Conservation (phyloP, 2,888 invertebrate genomes). For the Stenodema calcarata region DNA sequence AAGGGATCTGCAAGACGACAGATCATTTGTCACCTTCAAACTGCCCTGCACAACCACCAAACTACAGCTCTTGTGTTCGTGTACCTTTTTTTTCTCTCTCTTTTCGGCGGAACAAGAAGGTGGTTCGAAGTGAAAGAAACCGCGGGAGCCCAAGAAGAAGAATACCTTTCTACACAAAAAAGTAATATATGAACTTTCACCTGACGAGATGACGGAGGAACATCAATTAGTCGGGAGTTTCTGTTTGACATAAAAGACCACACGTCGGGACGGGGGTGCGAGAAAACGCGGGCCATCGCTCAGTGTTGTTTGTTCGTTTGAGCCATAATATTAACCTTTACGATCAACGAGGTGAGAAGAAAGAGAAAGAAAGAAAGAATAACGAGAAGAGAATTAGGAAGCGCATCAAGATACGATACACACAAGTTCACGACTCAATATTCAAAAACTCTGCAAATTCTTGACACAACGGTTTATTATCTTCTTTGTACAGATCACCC, state of each 20-base stretch:
- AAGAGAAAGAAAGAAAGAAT: background rate
- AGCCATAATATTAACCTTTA: background rate
- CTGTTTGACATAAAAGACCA: background rate
- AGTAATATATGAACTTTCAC: constrained; percentile 28
- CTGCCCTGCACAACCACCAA: background rate
- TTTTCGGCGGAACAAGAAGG: background rate
- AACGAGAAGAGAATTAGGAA: too few species aligned
- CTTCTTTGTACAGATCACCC: too few species aligned
- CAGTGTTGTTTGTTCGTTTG: background rate
- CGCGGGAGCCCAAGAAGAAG: constrained; percentile 4
- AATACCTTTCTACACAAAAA: background rate
- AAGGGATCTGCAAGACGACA: background rate
- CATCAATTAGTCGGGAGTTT: constrained; percentile 19
- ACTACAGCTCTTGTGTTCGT: background rate
- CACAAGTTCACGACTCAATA: too few species aligned
- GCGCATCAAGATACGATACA: too few species aligned
- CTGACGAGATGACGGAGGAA: constrained; percentile 1
- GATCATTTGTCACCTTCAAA: constrained; percentile 20
- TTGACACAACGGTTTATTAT: too few species aligned
- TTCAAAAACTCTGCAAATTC: too few species aligned
- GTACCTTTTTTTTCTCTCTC: too few species aligned
- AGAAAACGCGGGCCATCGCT: background rate
- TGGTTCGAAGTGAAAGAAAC: background rate
- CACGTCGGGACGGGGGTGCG: background rate
- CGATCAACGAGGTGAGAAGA: background rate